Evolutionary conservation across 1,140 invertebrate genomes (phyloP).

Genomic region (Doryteuthis pealeii): DNA sequence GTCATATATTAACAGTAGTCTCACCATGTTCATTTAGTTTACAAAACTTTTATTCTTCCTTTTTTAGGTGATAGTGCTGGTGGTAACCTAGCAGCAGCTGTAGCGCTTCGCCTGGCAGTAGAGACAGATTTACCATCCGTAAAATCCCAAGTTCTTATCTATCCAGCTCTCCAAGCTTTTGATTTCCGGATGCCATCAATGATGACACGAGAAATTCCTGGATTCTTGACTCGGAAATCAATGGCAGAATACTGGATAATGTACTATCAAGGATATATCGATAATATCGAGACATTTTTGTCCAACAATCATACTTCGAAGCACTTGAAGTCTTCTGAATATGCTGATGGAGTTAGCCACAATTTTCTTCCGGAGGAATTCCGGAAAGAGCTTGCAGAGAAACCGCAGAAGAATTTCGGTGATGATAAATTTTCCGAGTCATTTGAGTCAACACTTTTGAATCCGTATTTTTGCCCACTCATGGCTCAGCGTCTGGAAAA

Average conservation of each 20-base stretch:
- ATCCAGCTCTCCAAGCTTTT: conserved; percentile 43
- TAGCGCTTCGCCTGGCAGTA: conserved; percentile 32
- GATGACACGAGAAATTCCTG: conserved; percentile 35
- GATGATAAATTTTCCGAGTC: conserved; percentile 30
- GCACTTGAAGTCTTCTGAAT: conserved; percentile 37
- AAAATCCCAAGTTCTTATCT: conserved; percentile 41
- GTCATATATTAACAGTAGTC: no score
- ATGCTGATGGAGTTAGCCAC: conserved; percentile 27
- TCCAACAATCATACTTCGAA: conserved; percentile 40
- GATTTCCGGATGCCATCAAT: conserved; percentile 44
- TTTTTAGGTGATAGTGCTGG: conserved; percentile 48
- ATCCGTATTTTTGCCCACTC: conserved; percentile 42
- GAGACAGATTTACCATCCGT: conserved; percentile 25
- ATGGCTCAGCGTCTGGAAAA: conserved; percentile 34
- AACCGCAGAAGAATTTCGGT: conserved; percentile 29
- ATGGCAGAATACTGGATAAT: conserved; percentile 40
- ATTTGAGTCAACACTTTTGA: conserved; percentile 34
- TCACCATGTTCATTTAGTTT: no score
- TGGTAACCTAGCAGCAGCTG: conserved; percentile 45
- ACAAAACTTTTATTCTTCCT: neutral
- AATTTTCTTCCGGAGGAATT: conserved; percentile 29
- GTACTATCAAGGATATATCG: conserved; percentile 33
- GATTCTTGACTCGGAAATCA: conserved; percentile 37
- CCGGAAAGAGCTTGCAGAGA: conserved; percentile 24
- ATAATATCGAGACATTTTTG: conserved; percentile 33